phyloP scores from a whole-genome alignment of 2,113 vertebrate species.

The Narcine bancroftii region DNA sequence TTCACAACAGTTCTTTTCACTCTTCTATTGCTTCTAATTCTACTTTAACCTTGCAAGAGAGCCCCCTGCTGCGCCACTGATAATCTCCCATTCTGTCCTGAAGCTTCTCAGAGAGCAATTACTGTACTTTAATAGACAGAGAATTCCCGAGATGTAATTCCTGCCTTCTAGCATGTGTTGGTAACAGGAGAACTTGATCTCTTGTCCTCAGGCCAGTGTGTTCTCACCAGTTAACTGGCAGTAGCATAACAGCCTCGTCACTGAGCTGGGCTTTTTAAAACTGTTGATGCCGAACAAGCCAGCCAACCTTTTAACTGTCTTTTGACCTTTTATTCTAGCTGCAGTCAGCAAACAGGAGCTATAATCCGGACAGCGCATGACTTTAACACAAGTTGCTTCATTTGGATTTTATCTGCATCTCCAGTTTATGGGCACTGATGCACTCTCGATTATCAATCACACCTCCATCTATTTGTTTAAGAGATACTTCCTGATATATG shows the following conservation, averaged over 20 bases:
- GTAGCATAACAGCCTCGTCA: conserved; percentile 6
- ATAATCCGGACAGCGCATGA: conserved; percentile 22
- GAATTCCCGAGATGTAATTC: conserved; percentile 17
- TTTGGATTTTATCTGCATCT: conserved; percentile 25
- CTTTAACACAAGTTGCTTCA: conserved; percentile 4
- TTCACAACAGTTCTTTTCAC: background rate
- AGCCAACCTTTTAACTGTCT: background rate
- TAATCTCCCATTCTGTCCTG: background rate
- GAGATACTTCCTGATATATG: conserved; percentile 1
- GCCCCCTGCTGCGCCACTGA: background rate
- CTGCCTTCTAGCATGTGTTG: conserved; percentile 26
- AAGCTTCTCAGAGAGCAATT: background rate
- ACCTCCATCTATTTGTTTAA: conserved; percentile 19
- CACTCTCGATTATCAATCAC: conserved; percentile 7
- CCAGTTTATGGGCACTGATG: conserved; percentile 32
- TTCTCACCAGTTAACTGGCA: conserved; percentile 17
- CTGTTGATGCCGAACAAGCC: conserved; percentile 10
- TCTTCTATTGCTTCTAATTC: background rate
- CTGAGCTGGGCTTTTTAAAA: background rate
- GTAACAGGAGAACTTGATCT: conserved; percentile 5
- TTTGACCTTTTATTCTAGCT: conserved; percentile 30
- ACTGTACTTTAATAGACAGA: background rate
- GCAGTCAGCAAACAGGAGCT: conserved; percentile 24
- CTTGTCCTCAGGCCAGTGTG: background rate
- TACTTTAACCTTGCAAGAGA: background rate